phyloP scores from a whole-genome alignment of 2,113 vertebrate genomes.

The Dendrocopos noguchii region DNA sequence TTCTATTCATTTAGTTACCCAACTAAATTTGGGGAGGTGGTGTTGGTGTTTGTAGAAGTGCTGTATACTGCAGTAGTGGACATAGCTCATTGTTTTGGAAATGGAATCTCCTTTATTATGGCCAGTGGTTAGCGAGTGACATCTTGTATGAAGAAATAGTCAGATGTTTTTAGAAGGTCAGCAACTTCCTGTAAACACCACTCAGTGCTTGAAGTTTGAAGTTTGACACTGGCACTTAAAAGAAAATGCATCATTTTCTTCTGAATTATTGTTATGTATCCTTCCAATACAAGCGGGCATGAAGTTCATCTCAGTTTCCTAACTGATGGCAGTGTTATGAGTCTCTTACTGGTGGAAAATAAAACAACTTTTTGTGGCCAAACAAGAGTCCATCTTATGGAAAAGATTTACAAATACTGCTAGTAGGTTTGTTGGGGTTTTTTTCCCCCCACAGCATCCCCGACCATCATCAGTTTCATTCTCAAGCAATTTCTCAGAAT shows the following conservation, averaged over 20 bases:
- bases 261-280: neutral
- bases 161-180: neutral
- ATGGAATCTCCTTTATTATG: neutral
- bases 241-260: neutral
- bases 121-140: neutral
- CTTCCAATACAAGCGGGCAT: neutral
- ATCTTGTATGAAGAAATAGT: neutral
- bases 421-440: neutral
- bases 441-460: neutral
- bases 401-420: neutral
- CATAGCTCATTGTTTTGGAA: neutral
- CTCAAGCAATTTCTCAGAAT: neutral
- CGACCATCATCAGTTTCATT: constrained; percentile 32
- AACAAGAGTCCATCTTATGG: neutral
- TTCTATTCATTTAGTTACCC: neutral
- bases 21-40: neutral
- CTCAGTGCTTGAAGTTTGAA: neutral
- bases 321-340: neutral
- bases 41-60: neutral
- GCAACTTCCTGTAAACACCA: neutral
- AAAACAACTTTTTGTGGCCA: neutral
- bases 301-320: neutral
- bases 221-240: neutral
- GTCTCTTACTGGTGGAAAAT: neutral
- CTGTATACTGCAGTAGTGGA: neutral